These are phyloP conservation scores for Morbakka virulenta DNA, from an alignment of 30 jellyfish, hydroid and myxozoan genomes.

Conservation along the genomic window DNA sequence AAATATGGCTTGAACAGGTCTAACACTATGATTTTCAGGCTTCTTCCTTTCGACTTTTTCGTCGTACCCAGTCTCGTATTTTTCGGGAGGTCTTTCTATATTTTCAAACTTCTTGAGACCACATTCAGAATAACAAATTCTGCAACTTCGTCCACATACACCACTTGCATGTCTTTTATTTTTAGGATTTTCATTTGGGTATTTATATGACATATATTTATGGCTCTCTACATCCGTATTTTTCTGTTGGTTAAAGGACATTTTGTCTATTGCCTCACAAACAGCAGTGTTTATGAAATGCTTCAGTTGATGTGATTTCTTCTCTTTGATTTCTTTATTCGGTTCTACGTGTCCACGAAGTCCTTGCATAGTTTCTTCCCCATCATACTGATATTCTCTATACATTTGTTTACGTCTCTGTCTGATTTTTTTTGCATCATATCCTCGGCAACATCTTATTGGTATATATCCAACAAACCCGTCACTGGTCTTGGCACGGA, in stretches of 20 bases:
- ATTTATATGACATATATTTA: no score
- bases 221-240: neutral
- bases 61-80: neutral
- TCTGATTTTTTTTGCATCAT: neutral
- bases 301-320: neutral
- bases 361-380: neutral
- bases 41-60: neutral
- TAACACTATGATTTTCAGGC: no score
- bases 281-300: neutral
- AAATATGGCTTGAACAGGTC: no score
- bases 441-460: neutral
- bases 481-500: neutral
- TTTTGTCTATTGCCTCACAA: neutral
- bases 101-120: neutral
- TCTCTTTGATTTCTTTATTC: neutral
- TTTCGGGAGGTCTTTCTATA: neutral
- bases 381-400: neutral
- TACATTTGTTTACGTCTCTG: neutral
- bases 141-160: neutral
- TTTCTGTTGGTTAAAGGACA: neutral
- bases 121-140: neutral
- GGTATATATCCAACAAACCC: neutral
- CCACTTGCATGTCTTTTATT: neutral
- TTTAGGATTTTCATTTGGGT: neutral
- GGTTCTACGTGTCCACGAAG: neutral